Evolutionary conservation across 2,888 invertebrate genomes (phyloP), one percentile per base, ranked within the genome.

Genomic region (Cheilosia soror): DNA sequence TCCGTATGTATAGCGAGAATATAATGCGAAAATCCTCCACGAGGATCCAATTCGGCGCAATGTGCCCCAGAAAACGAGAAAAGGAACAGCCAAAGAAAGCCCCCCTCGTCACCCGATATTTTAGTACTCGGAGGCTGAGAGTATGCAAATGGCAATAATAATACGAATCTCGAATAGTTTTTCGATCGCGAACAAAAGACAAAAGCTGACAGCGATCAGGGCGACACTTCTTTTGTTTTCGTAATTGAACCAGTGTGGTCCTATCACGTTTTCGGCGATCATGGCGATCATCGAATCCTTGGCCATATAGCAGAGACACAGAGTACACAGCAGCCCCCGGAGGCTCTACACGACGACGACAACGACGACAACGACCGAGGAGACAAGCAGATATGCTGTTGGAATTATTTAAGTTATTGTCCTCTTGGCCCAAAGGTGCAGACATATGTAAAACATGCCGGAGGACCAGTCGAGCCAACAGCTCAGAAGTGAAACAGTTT

Each of bases 171-270:
- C 62, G 81, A 81, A 85, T 85, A 85, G 81, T 81, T 85, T 85
- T 85, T 77, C 85, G 85, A 85, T 85, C 62, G 85, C 71, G 68
- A 85, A 85, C 81, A 85, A 85, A 85, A 85, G 85, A 85, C 82
- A 87, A 87, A 87, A 79, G 83, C 83, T 88, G 88, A 88, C 88
- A 88, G 88, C 88, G 87, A 88, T 88, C 88, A 87, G 87, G 88
- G 87, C 87, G 87, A 88, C 88, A 88, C 88, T 88, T 88, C 88
- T 88, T 88, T 88, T 88, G 87, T 88, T 88, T 84, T 87, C 86
- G 89, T 91, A 91, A 91, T 91, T 91, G 90, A 90, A 89, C 88
- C 90, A 89, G 91, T 90, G 91, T 89, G 91, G 90, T 90, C 89
- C 88, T 89, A 87, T 88, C 89, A 88, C 88, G 87, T 77, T 87